Evolutionary conservation across 2,888 invertebrate species (phyloP).

Genomic region (Eueremaeus valkanovi): DNA sequence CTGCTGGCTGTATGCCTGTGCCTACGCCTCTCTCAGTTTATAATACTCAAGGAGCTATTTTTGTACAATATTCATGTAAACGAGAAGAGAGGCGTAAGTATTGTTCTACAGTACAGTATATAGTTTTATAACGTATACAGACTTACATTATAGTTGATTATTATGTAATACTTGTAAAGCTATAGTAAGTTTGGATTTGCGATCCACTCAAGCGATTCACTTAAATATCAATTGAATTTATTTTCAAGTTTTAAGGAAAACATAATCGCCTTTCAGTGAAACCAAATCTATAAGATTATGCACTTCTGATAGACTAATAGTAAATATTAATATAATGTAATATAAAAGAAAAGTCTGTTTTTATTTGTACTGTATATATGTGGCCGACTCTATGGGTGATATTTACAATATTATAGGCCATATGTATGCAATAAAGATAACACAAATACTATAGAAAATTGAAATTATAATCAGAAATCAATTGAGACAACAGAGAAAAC

Average conservation of each 20-base stretch:
- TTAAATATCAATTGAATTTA: not conserved
- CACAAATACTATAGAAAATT: not conserved
- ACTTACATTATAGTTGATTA: not conserved
- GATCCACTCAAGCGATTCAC: not conserved
- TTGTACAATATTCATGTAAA: conserved; percentile 30
- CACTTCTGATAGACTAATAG: conserved; percentile 18
- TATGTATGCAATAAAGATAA: too few species aligned
- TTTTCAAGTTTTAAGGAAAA: not conserved
- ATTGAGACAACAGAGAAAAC: not conserved
- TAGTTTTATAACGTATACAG: not conserved
- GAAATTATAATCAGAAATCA: conserved; percentile 1
- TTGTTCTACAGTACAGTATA: too few species aligned
- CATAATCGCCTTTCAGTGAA: conserved; percentile 6
- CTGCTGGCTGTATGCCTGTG: not conserved
- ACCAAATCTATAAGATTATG: not conserved
- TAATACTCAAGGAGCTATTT: conserved; percentile 24
- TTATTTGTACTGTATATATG: not conserved
- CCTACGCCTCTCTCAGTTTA: conserved; percentile 13
- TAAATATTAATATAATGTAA: too few species aligned
- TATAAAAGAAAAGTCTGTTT: not conserved
- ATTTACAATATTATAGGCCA: conserved; percentile 22
- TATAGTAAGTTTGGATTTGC: not conserved
- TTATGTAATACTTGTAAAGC: not conserved
- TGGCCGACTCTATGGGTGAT: conserved; percentile 30
- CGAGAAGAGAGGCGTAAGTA: not conserved